Percentiles rank a stretch among this genome's conserved stretches.
Evolutionary conservation across 2,888 invertebrate species (phyloP).

Genomic region (Sesamia inferens): DNA sequence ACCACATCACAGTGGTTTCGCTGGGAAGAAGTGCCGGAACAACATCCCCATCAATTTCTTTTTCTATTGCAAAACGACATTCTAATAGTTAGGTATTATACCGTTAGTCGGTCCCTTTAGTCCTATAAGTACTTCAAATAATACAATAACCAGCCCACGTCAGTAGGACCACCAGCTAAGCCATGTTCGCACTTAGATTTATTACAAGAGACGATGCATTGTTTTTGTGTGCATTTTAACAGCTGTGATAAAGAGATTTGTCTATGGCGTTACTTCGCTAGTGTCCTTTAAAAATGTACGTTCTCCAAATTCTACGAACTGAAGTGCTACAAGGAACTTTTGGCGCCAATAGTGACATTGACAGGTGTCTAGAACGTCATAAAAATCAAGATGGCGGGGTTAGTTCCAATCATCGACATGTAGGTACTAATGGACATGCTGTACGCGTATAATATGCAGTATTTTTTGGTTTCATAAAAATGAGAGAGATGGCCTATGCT

Average conservation of each 20-base stretch:
- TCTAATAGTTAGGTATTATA: background rate
- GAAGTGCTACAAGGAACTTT: background rate
- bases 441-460: no score
- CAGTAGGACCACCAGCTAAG: constrained; percentile 64
- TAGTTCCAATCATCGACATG: background rate
- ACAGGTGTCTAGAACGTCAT: background rate
- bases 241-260: constrained; percentile 89
- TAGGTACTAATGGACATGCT: no score
- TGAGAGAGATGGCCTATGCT: no score
- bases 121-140: background rate
- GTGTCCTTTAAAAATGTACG: constrained; percentile 61
- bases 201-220: constrained; percentile 85
- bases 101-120: background rate
- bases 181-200: constrained; percentile 86
- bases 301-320: constrained; percentile 58
- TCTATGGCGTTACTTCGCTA: constrained; percentile 80
- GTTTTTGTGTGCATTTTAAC: constrained; percentile 84
- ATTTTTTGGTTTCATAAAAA: no score
- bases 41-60: background rate
- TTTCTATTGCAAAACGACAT: background rate
- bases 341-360: background rate
- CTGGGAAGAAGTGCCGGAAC: background rate
- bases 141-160: constrained; percentile 1
- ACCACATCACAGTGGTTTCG: background rate
- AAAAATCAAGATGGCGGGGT: background rate